These are phyloP conservation scores for Mus caroli DNA, from an alignment of 2,797 vertebrate species.

Conservation along the genomic window DNA sequence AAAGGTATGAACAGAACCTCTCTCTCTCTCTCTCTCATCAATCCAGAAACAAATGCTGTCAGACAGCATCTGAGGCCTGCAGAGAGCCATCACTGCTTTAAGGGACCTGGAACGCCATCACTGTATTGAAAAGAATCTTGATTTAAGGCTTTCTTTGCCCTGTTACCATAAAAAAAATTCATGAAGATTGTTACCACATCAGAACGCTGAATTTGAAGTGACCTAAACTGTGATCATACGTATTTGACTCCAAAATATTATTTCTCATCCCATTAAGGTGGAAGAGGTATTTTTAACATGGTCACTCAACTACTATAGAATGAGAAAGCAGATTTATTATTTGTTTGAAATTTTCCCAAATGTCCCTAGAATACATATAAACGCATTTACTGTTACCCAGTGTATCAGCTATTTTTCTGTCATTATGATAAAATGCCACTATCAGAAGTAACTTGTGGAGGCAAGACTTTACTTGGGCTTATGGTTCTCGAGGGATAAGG, in stretches of 20 bases:
- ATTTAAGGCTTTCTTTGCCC: background rate
- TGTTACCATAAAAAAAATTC: background rate
- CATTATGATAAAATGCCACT: background rate
- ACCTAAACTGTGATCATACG: background rate
- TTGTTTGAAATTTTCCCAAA: slow-evolving; percentile 23
- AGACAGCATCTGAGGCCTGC: background rate
- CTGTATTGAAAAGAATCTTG: background rate
- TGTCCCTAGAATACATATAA: background rate
- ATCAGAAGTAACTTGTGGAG: background rate
- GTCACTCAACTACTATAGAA: background rate
- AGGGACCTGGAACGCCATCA: too few species aligned
- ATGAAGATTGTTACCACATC: background rate
- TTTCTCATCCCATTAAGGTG: background rate
- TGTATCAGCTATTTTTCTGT: background rate
- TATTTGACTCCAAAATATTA: background rate
- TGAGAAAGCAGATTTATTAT: slow-evolving; percentile 19
- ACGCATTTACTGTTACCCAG: background rate
- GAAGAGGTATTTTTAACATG: background rate
- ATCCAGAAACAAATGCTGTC: background rate
- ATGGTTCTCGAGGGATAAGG: background rate
- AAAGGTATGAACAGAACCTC: background rate
- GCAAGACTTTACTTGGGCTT: background rate
- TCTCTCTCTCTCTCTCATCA: background rate
- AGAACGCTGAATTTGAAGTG: background rate
- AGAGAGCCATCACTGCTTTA: background rate